Conservation (phyloP, 2,888 invertebrate species). For the Agrochola lychnidis region DNA sequence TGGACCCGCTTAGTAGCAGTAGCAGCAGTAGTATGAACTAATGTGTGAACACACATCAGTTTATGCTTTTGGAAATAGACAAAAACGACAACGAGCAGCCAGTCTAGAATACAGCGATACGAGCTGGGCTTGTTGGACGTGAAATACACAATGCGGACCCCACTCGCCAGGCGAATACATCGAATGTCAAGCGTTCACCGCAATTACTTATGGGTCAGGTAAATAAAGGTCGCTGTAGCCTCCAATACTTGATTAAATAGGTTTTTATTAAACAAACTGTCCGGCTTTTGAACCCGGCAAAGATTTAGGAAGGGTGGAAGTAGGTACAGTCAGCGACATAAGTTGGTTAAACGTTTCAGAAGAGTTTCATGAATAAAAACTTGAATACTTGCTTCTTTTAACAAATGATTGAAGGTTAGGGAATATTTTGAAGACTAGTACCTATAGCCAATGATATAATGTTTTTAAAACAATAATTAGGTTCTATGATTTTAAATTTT, state of each 20-base stretch:
- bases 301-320: conserved; percentile 8
- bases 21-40: too few relatives aligned
- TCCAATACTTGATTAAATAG: conserved; percentile 35
- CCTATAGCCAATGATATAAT: too few relatives aligned
- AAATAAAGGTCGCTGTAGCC: conserved; percentile 37
- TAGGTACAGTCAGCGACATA: neutral
- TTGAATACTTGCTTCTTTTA: neutral
- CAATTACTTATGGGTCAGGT: conserved; percentile 56
- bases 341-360: neutral
- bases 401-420: neutral
- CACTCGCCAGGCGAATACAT: conserved; percentile 25
- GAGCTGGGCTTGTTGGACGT: conserved; percentile 3
- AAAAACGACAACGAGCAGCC: neutral
- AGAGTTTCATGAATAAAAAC: neutral
- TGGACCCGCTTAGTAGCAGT: conserved; percentile 14
- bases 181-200: conserved; percentile 50
- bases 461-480: neutral
- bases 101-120: conserved; percentile 16
- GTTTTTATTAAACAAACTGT: conserved; percentile 35
- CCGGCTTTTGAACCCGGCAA: conserved; percentile 12
- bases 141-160: conserved; percentile 26
- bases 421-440: neutral
- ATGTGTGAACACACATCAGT: neutral
- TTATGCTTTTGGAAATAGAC: conserved; percentile 23
- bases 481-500: neutral